Percentiles rank a stretch among this genome's conserved stretches.
Conservation (phyloP, 2,888 invertebrate genomes). For the Pyrrhopygopsis socrates region DNA sequence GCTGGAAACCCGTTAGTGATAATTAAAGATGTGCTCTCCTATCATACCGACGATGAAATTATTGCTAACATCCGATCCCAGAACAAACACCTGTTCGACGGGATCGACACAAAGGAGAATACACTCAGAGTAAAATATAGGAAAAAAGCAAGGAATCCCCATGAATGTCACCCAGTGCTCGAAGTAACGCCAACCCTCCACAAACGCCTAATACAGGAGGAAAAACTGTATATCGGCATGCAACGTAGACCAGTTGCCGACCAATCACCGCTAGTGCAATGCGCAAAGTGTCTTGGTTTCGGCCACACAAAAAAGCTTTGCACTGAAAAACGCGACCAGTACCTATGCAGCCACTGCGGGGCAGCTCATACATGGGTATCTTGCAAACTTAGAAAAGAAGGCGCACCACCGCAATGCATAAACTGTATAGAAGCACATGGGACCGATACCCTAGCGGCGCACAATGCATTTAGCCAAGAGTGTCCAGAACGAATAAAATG, state of each 20-base stretch:
- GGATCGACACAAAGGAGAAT: no score
- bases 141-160: not conserved
- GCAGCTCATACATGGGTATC: conserved; percentile 58
- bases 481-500: conserved; percentile 53
- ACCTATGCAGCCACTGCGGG: conserved; percentile 79
- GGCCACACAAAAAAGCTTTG: conserved; percentile 68
- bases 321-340: conserved; percentile 41
- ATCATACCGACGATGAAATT: no score
- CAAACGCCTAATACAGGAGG: no score
- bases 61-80: no score
- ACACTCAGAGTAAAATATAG: no score
- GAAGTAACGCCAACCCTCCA: no score
- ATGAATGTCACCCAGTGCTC: not conserved
- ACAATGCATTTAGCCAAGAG: conserved; percentile 39
- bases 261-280: conserved; percentile 36
- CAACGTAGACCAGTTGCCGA: no score
- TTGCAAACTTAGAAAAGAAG: conserved; percentile 31
- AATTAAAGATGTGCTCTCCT: no score
- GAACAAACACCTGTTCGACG: no score
- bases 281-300: conserved; percentile 72
- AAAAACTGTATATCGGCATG: no score
- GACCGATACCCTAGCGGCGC: conserved; percentile 2
- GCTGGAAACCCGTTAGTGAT: no score
- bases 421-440: conserved; percentile 38
- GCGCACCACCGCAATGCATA: conserved; percentile 25